phyloP scores from a whole-genome alignment of 2,797 vertebrate species.

The Margarornis squamiger region DNA sequence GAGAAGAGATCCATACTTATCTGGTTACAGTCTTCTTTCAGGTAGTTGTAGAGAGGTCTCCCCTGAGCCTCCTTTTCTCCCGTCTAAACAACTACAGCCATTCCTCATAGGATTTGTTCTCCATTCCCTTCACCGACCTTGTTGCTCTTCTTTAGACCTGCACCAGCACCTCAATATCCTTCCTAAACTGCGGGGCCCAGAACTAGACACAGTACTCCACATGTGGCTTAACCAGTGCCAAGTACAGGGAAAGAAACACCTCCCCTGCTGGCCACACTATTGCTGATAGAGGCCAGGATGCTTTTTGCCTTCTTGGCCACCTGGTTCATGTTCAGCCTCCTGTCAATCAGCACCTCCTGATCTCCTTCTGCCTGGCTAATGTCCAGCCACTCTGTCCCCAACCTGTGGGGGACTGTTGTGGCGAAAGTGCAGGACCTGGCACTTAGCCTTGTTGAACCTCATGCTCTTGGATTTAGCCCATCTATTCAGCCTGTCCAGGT shows the following conservation, averaged over 20 bases:
- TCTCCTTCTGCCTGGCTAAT: not conserved
- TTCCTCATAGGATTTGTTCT: not conserved
- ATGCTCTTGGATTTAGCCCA: not conserved
- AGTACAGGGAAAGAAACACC: not conserved
- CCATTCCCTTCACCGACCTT: not conserved
- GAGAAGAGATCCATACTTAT: not conserved
- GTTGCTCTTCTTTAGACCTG: not conserved
- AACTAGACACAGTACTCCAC: not conserved
- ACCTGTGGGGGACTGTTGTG: not conserved
- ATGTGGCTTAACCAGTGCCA: not conserved
- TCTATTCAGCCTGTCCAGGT: not conserved
- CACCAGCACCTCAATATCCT: not conserved
- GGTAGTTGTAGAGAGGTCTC: not conserved
- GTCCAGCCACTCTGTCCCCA: not conserved
- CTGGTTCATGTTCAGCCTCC: not conserved
- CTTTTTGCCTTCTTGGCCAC: not conserved
- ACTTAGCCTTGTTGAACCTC: not conserved
- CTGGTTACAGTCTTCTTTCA: not conserved
- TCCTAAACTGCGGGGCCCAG: not conserved
- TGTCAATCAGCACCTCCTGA: not conserved
- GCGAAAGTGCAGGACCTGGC: not conserved
- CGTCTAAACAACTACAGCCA: not conserved
- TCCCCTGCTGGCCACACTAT: not conserved
- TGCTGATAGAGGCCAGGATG: not conserved
- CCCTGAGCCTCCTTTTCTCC: not conserved